Percentiles rank a stretch among this genome's conserved stretches.
These are phyloP conservation scores for Anorthoa munda DNA, from an alignment of 2,888 invertebrate species.

Conservation along the genomic window DNA sequence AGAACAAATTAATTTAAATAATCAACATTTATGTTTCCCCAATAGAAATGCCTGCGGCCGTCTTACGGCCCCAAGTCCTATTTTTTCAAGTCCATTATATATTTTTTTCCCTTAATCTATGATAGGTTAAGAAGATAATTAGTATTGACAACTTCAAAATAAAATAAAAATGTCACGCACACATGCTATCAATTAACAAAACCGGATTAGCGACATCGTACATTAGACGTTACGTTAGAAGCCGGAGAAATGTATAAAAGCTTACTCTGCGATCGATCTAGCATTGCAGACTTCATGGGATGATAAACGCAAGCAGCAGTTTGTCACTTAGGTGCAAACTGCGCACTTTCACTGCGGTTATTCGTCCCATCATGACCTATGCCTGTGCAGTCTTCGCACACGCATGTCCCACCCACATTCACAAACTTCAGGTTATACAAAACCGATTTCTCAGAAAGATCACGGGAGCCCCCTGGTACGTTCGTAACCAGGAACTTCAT, in stretches of 20 bases:
- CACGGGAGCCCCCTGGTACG: no score
- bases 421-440: no score
- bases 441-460: no score
- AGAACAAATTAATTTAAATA: not conserved
- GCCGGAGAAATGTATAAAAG: slow-evolving; percentile 88
- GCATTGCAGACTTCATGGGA: no score
- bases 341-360: no score
- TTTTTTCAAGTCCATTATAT: not conserved
- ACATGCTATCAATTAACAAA: slow-evolving; percentile 13
- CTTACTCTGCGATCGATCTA: no score
- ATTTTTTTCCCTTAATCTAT: not conserved
- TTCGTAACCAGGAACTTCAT: no score
- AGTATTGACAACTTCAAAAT: slow-evolving; percentile 3
- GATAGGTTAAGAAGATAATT: not conserved
- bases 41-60: not conserved
- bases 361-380: no score
- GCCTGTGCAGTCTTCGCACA: no score
- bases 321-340: no score
- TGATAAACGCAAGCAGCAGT: no score
- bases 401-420: no score
- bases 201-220: slow-evolving; percentile 83
- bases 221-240: slow-evolving; percentile 85
- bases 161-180: slow-evolving; percentile 4
- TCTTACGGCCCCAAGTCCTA: not conserved
- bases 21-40: not conserved